Conservation (phyloP, 2,888 invertebrate genomes). For the Agriopis aurantiaria region DNA sequence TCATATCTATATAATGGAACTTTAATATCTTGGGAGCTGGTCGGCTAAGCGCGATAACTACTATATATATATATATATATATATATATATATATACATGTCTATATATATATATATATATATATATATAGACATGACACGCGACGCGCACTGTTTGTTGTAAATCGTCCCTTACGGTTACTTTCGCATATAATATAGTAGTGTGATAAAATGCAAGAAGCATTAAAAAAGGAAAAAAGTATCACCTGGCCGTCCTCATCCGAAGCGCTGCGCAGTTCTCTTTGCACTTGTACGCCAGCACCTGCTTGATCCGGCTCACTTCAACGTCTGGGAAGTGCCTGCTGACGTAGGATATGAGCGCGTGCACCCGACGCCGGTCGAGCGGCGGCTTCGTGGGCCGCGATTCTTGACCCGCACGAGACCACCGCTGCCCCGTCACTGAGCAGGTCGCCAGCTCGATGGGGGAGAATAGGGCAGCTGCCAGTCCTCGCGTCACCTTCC, state of each 20-base stretch:
- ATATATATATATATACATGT: too few relatives aligned
- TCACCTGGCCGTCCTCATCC: conserved; percentile 91
- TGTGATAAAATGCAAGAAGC: not conserved
- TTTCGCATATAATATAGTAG: not conserved
- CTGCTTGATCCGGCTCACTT: conserved; percentile 91
- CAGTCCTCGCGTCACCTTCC: conserved; percentile 90
- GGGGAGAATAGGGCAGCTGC: conserved; percentile 92
- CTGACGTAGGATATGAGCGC: conserved; percentile 92
- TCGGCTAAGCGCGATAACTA: too few relatives aligned
- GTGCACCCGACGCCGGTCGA: conserved; percentile 90
- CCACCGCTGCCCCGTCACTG: conserved; percentile 92
- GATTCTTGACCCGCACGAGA: conserved; percentile 90
- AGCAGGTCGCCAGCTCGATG: conserved; percentile 90
- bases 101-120: too few relatives aligned
- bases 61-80: too few relatives aligned
- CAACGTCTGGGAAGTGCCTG: conserved; percentile 90
- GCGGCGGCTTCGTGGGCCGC: conserved; percentile 91
- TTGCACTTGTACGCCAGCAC: conserved; percentile 92
- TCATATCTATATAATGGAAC: too few relatives aligned
- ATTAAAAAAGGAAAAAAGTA: conserved; percentile 3
- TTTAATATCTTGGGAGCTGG: too few relatives aligned
- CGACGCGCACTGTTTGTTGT: too few relatives aligned
- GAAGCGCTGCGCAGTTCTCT: conserved; percentile 91
- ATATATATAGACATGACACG: too few relatives aligned
- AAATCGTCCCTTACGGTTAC: too few relatives aligned